These are phyloP conservation scores for Anas georgica DNA, from an alignment of 2,797 vertebrate species.

Conservation along the genomic window DNA sequence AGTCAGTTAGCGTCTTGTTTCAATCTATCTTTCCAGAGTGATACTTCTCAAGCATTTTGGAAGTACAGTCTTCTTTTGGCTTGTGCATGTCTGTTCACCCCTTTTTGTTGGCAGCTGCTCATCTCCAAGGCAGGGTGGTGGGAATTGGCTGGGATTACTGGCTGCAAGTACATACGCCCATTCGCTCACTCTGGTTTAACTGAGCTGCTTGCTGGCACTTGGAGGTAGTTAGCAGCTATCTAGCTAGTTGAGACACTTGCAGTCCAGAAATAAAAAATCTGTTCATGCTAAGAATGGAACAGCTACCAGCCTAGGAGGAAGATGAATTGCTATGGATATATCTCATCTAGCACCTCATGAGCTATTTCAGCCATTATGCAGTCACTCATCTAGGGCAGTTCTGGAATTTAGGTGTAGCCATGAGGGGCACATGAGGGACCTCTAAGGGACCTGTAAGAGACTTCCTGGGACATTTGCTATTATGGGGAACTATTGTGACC, in stretches of 20 bases:
- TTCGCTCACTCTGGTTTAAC: conserved; percentile 23
- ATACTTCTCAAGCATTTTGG: conserved; percentile 11
- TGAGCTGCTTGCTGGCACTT: conserved; percentile 51
- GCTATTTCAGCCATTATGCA: not conserved
- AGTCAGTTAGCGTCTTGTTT: not conserved
- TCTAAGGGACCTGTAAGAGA: not conserved
- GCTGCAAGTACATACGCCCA: not conserved
- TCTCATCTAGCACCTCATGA: conserved; percentile 4
- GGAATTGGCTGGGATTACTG: conserved; percentile 38
- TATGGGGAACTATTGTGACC: not conserved
- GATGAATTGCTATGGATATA: not conserved
- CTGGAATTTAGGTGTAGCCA: not conserved
- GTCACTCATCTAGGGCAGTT: conserved; percentile 9
- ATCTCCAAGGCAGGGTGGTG: not conserved
- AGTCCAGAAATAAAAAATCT: conserved; percentile 56
- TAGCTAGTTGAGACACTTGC: conserved; percentile 45
- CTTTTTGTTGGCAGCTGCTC: not conserved
- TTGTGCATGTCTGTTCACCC: not conserved
- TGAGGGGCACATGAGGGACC: not conserved
- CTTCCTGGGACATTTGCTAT: not conserved
- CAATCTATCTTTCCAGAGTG: not conserved
- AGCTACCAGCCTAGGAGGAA: conserved; percentile 10
- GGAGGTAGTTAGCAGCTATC: conserved; percentile 44
- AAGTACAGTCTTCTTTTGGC: conserved; percentile 7
- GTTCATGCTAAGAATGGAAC: conserved; percentile 49